phyloP scores from a whole-genome alignment of 2,797 vertebrate genomes.

The Pipistrellus pipistrellus region DNA sequence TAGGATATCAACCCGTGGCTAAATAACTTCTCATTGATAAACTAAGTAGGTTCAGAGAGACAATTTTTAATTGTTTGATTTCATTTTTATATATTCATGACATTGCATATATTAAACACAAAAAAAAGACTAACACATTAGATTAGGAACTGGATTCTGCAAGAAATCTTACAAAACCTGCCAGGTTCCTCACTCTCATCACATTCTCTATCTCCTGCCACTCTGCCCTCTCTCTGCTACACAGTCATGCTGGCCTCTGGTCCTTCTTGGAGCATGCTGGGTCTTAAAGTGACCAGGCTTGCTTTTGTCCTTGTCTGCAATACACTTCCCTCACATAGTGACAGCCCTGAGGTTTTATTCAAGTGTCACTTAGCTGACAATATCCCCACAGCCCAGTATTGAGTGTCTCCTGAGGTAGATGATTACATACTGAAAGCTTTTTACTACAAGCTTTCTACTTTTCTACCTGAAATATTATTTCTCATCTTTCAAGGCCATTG shows the following conservation, averaged over 20 bases:
- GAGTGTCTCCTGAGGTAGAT: not conserved
- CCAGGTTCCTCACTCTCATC: not conserved
- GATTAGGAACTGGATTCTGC: not conserved
- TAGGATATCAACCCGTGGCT: not conserved
- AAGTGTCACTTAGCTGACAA: not conserved
- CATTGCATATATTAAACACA: not conserved
- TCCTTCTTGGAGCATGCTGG: not conserved
- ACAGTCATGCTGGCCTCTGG: not conserved
- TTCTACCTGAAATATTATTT: not conserved
- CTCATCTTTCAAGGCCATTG: not conserved
- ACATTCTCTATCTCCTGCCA: not conserved
- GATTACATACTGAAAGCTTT: not conserved
- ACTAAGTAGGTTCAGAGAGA: not conserved
- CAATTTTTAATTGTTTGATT: not conserved
- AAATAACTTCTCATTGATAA: not conserved
- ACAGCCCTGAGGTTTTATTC: not conserved
- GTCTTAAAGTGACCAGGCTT: not conserved
- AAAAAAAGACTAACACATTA: not conserved
- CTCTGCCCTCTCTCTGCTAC: accelerated
- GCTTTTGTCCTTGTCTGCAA: not conserved
- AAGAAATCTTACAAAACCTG: not conserved
- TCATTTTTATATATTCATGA: not conserved
- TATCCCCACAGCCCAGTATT: accelerated
- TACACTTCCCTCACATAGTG: no score
- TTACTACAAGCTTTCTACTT: not conserved